Evolutionary conservation across 2,888 invertebrate species (phyloP).

Genomic region (Dolomedes plantarius): DNA sequence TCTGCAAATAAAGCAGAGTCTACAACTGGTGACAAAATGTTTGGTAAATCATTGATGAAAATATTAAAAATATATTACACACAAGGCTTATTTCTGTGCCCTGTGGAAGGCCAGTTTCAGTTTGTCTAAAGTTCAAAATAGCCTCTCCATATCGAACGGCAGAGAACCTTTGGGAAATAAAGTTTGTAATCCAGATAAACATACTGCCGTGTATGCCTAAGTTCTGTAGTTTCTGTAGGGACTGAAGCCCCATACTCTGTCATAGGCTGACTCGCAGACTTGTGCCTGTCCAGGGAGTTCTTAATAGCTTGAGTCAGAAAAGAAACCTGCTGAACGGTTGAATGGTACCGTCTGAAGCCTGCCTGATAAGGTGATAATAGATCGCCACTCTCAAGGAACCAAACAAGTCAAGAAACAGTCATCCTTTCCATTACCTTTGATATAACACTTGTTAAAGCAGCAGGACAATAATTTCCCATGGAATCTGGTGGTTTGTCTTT

Average conservation of each 20-base stretch:
- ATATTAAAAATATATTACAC: slow-evolving; percentile 12
- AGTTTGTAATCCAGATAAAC: not conserved
- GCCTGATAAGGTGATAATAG: not conserved
- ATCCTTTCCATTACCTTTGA: not conserved
- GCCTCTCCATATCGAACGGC: not conserved
- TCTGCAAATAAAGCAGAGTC: not conserved
- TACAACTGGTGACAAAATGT: not conserved
- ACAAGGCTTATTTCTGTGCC: not conserved
- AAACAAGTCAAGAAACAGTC: not conserved
- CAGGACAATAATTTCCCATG: not conserved
- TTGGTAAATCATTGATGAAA: not conserved
- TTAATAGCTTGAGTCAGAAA: not conserved
- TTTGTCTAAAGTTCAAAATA: not conserved
- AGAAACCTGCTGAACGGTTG: not conserved
- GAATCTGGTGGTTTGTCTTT: too few relatives aligned
- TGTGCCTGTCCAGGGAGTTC: not conserved
- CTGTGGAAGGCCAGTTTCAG: not conserved
- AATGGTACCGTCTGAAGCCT: not conserved
- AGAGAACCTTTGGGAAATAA: not conserved
- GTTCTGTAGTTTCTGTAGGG: not conserved
- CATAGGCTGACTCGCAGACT: not conserved
- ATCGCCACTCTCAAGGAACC: not conserved
- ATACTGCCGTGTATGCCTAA: not conserved
- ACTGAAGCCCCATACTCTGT: not conserved
- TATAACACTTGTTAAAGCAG: not conserved